A percentile compares a stretch with the other conserved stretches of the same genome.
phyloP scores from a whole-genome alignment of 1,140 invertebrate species.

The Telenomus remus region DNA sequence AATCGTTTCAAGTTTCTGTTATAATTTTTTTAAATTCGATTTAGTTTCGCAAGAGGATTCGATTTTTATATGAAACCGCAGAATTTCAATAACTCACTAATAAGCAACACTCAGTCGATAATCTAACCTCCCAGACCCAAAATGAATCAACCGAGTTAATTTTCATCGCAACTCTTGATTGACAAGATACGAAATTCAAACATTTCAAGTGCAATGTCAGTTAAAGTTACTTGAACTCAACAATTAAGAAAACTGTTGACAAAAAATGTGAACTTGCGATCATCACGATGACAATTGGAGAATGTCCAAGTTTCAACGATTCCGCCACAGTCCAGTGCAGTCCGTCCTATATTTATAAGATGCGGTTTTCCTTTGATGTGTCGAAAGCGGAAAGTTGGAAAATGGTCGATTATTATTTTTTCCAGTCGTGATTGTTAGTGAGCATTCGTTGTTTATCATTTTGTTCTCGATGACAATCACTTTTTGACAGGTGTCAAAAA shows the following conservation, averaged over 20 bases:
- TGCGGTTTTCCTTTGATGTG: not conserved
- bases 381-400: not conserved
- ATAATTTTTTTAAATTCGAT: no score
- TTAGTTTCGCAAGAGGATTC: not conserved
- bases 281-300: slow-evolving; percentile 8
- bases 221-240: not conserved
- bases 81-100: not conserved
- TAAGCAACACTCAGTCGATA: slow-evolving; percentile 12
- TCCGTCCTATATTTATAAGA: slow-evolving; percentile 29
- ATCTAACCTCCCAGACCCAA: slow-evolving; percentile 19
- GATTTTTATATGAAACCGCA: not conserved
- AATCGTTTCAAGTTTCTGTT: no score
- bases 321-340: slow-evolving; percentile 5
- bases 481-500: slow-evolving; percentile 2
- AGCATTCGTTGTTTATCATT: not conserved
- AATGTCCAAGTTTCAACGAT: slow-evolving; percentile 18
- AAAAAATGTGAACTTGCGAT: not conserved
- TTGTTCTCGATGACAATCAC: not conserved
- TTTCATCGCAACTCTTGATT: no score
- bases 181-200: not conserved
- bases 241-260: not conserved
- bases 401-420: no score
- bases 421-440: no score
- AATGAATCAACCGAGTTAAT: not conserved
- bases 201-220: not conserved